These are phyloP conservation scores for Esox lucius DNA, from an alignment of 2,797 vertebrate genomes.

Conservation along the genomic window DNA sequence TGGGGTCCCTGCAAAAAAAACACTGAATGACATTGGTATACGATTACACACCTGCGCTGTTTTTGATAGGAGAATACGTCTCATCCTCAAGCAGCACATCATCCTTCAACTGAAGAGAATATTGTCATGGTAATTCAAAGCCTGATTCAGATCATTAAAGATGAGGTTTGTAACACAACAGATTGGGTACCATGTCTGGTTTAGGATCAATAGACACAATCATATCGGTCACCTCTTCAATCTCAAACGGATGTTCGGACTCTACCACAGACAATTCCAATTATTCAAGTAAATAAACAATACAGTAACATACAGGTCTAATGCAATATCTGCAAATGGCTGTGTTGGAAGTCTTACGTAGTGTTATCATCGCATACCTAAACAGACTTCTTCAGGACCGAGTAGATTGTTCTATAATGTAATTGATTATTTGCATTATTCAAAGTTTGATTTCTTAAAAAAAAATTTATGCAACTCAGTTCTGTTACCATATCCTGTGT, in stretches of 20 bases:
- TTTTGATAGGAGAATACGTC: neutral
- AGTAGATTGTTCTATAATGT: neutral
- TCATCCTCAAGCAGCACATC: constrained; percentile 6
- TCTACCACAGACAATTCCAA: neutral
- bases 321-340: neutral
- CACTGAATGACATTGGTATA: neutral
- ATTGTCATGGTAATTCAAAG: neutral
- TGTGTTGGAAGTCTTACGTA: neutral
- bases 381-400: neutral
- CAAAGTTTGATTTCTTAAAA: neutral
- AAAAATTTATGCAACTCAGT: neutral
- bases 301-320: neutral
- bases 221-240: neutral
- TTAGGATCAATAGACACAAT: neutral
- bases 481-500: neutral
- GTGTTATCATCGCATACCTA: neutral
- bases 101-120: neutral
- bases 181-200: neutral
- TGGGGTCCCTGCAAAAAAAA: no score
- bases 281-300: neutral
- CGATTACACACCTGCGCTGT: neutral
- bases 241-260: neutral
- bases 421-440: neutral
- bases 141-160: neutral
- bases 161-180: neutral